These are phyloP conservation scores for Drosophila athabasca DNA, from an alignment of 1,140 invertebrate species.

Conservation along the genomic window DNA sequence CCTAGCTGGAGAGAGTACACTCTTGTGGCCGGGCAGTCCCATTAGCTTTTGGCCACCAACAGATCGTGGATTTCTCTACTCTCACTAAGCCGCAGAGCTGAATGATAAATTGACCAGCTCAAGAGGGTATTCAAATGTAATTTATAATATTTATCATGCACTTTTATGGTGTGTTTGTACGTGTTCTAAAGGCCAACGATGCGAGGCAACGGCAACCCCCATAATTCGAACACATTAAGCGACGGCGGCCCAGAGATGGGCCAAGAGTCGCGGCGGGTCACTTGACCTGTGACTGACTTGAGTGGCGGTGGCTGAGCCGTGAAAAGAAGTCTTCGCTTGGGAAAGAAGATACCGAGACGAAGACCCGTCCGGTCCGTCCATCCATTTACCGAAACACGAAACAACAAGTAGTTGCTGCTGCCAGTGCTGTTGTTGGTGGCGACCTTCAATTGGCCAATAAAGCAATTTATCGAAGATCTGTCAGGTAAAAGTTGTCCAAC, in stretches of 20 bases:
- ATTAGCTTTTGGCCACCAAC: slow-evolving; percentile 17
- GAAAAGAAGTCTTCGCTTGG: slow-evolving; percentile 58
- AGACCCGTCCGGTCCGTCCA: neutral
- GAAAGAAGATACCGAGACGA: slow-evolving; percentile 54
- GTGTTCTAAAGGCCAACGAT: slow-evolving; percentile 63
- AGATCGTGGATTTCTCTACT: slow-evolving; percentile 19
- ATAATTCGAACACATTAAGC: slow-evolving; percentile 60
- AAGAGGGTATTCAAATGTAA: slow-evolving; percentile 55
- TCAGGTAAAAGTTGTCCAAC: slow-evolving; percentile 76
- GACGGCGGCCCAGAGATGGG: slow-evolving; percentile 50
- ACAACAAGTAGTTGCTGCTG: slow-evolving; percentile 63
- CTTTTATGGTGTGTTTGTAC: slow-evolving; percentile 48
- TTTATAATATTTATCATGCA: slow-evolving; percentile 57
- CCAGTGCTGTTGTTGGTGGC: slow-evolving; percentile 13
- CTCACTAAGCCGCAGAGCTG: slow-evolving; percentile 25
- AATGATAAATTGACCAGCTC: slow-evolving; percentile 44
- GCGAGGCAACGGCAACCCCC: slow-evolving; percentile 47
- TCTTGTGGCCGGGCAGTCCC: slow-evolving; percentile 20
- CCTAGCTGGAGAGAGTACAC: slow-evolving; percentile 10
- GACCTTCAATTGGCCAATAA: slow-evolving; percentile 79
- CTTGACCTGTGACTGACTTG: slow-evolving; percentile 59
- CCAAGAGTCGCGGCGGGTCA: slow-evolving; percentile 44
- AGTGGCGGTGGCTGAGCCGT: slow-evolving; percentile 33
- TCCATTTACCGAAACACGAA: slow-evolving; percentile 22
- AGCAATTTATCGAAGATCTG: slow-evolving; percentile 67